Evolutionary conservation across 2,797 vertebrate species (phyloP).

Genomic region (Vireo griseus): DNA sequence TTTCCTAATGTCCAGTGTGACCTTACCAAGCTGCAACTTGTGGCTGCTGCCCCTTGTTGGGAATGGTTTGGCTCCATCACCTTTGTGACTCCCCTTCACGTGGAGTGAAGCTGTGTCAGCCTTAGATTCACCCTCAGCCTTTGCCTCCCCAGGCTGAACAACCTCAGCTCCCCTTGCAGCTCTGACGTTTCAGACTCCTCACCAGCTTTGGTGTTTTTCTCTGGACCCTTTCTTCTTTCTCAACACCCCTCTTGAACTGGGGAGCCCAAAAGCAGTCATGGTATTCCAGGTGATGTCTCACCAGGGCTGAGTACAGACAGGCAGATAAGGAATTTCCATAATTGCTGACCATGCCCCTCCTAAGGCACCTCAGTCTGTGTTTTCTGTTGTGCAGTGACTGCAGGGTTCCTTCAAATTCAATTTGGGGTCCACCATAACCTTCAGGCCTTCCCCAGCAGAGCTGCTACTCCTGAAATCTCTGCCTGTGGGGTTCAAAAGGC

Average conservation of each 20-base stretch:
- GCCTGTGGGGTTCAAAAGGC: not conserved
- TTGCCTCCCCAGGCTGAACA: not conserved
- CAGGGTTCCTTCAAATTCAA: not conserved
- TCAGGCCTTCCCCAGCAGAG: not conserved
- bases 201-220: not conserved
- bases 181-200: not conserved
- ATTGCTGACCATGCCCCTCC: not conserved
- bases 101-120: not conserved
- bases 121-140: not conserved
- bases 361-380: not conserved
- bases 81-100: not conserved
- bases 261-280: not conserved
- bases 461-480: not conserved
- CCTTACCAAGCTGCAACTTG: not conserved
- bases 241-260: not conserved
- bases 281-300: not conserved
- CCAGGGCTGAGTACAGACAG: rapidly evolving
- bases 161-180: not conserved
- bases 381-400: not conserved
- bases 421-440: not conserved
- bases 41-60: not conserved
- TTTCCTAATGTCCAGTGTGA: not conserved
- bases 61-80: not conserved
- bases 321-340: not conserved
- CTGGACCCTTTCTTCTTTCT: not conserved